Evolutionary conservation across 2,113 vertebrate species (phyloP), one percentile per base, ranked within the genome.

Genomic region (Morone chrysops): DNA sequence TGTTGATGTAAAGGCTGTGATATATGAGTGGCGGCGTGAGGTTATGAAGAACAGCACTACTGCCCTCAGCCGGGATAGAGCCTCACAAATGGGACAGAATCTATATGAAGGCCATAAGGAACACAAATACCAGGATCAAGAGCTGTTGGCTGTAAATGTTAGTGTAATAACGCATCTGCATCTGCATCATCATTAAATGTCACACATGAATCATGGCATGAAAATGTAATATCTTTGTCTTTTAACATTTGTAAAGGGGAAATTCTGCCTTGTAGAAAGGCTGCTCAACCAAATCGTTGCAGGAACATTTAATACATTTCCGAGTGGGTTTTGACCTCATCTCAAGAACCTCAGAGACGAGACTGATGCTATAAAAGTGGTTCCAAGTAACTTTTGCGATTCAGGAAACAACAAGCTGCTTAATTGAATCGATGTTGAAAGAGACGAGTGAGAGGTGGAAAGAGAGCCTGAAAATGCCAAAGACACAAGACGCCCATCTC

Each of bases 1-100:
- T 74, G 87, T 78, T 74, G 66, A 85, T 51, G 70, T 56, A 53
- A n/a, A 77, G 76, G 77, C 74, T 0, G 18, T 51, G 59, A 71
- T 78, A 14, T 77, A 66, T 36, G 74, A 71, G 82, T 56, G 1
- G 45, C 3, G 8, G 22, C 14, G 48, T 9, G 57, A 22, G 59
- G 48, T 62, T 56, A 82, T 56, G 69, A 59, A 74, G 75, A 87
- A 36, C 45, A 70, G 63, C 63, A 17, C 43, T 2, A 0, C 50
- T 38, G 86, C 81, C 75, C 68, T 47, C 47, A 78, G 82, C 76
- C 36, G 75, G 56, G 72, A 18, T 53, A 12, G 40, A 25, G 31
- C 20, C 14, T 47, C 22, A 22, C 48, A 57, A 70, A 65, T 38
- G 38, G 73, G 65, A 40, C 17, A 65, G 18, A 43, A 61, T 82